These are phyloP conservation scores for Agonopterix alstromeriana DNA, from an alignment of 2,888 invertebrate genomes.

Conservation along the genomic window DNA sequence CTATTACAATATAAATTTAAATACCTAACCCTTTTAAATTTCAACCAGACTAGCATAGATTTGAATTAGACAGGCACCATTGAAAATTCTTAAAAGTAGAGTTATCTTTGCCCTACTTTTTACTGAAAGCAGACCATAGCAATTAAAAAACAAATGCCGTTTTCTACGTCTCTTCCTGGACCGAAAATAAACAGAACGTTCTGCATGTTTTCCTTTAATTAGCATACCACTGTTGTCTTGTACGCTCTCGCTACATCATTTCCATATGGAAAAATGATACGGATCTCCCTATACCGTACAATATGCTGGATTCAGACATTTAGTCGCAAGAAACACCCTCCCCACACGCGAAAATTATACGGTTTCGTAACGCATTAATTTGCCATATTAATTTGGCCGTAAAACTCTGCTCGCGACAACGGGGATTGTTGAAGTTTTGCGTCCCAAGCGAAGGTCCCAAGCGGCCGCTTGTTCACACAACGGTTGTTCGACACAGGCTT, in stretches of 20 bases:
- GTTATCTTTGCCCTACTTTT: slow-evolving; percentile 1
- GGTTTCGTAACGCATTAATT: slow-evolving; percentile 72
- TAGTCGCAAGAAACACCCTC: slow-evolving; percentile 64
- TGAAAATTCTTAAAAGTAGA: not conserved
- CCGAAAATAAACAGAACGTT: slow-evolving; percentile 63
- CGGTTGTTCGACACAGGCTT: slow-evolving; percentile 20
- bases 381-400: slow-evolving; percentile 78
- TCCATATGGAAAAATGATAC: slow-evolving; percentile 76
- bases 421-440: slow-evolving; percentile 67
- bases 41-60: too few relatives aligned
- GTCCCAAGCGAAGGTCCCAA: slow-evolving; percentile 65
- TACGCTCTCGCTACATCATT: slow-evolving; percentile 62
- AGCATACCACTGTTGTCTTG: slow-evolving; percentile 74
- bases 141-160: slow-evolving; percentile 34
- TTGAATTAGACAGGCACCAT: too few relatives aligned
- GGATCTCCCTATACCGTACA: slow-evolving; percentile 30
- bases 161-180: slow-evolving; percentile 44
- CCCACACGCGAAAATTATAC: slow-evolving; percentile 71
- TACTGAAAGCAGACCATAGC: slow-evolving; percentile 1
- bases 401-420: slow-evolving; percentile 75
- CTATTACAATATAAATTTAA: too few relatives aligned
- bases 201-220: slow-evolving; percentile 72
- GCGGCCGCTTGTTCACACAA: slow-evolving; percentile 45
- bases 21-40: too few relatives aligned
- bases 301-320: not conserved